Conservation (phyloP, 2,797 vertebrate species). For the Anguilla anguilla region DNA sequence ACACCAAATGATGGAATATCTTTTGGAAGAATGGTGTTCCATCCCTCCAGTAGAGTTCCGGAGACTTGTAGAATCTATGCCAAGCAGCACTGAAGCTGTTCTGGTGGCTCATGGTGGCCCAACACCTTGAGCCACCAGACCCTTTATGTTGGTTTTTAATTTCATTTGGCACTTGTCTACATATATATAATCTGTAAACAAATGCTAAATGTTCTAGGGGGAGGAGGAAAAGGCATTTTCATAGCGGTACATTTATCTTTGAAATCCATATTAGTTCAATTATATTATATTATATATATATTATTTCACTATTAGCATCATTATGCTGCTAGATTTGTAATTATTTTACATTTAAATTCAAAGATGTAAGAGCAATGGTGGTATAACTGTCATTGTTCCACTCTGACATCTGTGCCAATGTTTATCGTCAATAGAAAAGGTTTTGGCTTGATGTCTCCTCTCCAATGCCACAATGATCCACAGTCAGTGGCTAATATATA, state of each 20-base stretch:
- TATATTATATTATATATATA: too few species aligned
- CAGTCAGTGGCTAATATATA: background rate
- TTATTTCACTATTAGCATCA: slow-evolving; percentile 48
- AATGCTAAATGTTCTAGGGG: slow-evolving; percentile 45
- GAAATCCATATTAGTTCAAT: slow-evolving; percentile 34
- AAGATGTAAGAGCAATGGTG: background rate
- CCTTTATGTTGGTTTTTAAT: too few species aligned
- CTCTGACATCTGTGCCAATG: background rate
- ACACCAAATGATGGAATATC: too few species aligned
- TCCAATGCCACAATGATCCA: background rate
- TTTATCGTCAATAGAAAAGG: background rate
- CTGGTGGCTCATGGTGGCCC: too few species aligned
- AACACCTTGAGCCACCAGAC: too few species aligned
- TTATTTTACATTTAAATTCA: too few species aligned
- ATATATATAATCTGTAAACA: slow-evolving; percentile 49
- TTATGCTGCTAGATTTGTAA: background rate
- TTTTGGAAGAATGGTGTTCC: too few species aligned
- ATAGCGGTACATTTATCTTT: slow-evolving; percentile 56
- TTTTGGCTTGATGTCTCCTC: background rate
- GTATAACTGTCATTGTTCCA: background rate
- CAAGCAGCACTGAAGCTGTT: too few species aligned
- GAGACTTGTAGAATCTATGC: too few species aligned
- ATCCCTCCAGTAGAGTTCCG: too few species aligned
- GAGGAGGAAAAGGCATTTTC: slow-evolving; percentile 42
- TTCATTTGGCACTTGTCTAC: slow-evolving; percentile 23